Base-by-base conservation (phyloP, 2,113 vertebrate genomes). In the Heterochromis multidens region DNA sequence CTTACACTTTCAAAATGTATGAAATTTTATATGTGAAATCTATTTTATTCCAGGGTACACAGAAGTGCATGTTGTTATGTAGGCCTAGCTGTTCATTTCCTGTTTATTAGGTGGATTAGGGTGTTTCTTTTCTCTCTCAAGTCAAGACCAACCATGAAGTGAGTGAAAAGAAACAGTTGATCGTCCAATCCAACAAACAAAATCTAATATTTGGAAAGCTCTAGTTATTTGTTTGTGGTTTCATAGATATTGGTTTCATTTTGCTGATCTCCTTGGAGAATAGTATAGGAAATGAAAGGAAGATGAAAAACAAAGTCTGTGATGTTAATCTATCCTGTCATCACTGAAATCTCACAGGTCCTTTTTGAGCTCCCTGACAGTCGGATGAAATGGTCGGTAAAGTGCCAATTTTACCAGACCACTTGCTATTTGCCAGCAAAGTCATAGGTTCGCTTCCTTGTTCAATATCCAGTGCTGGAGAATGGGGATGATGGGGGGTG, bases 251-350 rank as follows among this genome's bases (percentile, higher is more conserved):
- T 94, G 93, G 89, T 92, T 92, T 91, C 86, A 92, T 91, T 91
- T 89, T 86, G 67, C 76, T 87, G 89, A 70, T 84, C 87, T 90
- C 91, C 87, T 79, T 56, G 25, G 87, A 92, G 91, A 85, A 79
- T 37, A 74, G 87, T 78, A 35, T 84, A 83, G 63, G 80, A 93
- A 90, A 93, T 92, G 79, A 92, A 87, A 91, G 88, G 70, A 89
- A 91, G 91, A 93, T 94, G 93, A 91, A 95, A 93, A 92, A 89
- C 90, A 88, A 94, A 93, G 84, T 89, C 89, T 23, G 21, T 92
- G 86, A 95, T 94, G 93, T 90, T 95, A 94, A 95, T 93, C 90
- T 92, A 76, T 92, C 76, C 87, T 93, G 93, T 88, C 94, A 92
- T 94, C 88, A 56, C 85, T 90, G 94, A 94, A 89, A 82, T 90